phyloP scores from a whole-genome alignment of 2,113 vertebrate species.

The Myrmecobius fasciatus region DNA sequence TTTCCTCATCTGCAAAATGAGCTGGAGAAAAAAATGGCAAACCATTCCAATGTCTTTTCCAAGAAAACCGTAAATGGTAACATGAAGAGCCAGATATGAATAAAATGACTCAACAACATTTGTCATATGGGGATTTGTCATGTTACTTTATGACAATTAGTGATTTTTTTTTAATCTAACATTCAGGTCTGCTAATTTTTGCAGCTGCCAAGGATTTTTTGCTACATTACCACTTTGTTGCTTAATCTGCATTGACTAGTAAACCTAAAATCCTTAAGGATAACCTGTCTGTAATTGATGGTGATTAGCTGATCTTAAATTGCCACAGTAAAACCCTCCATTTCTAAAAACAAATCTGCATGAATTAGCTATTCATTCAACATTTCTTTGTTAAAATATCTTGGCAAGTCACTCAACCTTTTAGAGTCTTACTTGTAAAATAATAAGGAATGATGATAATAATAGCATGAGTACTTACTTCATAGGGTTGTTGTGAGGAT shows the following conservation, averaged over 20 bases:
- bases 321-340: not conserved
- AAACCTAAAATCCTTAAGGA: not conserved
- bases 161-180: not conserved
- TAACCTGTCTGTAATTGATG: not conserved
- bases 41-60: too few species aligned
- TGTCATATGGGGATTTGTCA: not conserved
- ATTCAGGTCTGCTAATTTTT: not conserved
- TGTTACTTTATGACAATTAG: not conserved
- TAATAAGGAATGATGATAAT: not conserved
- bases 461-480: not conserved
- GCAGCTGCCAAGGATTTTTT: not conserved
- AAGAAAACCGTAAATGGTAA: not conserved
- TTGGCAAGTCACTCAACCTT: not conserved
- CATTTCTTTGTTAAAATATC: not conserved
- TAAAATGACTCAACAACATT: not conserved
- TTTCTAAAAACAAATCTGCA: not conserved
- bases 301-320: not conserved
- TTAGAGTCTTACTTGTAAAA: not conserved
- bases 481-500: not conserved
- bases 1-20: conserved; percentile 38
- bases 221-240: not conserved
- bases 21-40: not conserved
- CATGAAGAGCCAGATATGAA: not conserved
- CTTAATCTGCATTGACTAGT: not conserved
- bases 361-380: not conserved